These are phyloP conservation scores for Danio tinwini DNA, from an alignment of 2,797 vertebrate genomes.

Conservation along the genomic window DNA sequence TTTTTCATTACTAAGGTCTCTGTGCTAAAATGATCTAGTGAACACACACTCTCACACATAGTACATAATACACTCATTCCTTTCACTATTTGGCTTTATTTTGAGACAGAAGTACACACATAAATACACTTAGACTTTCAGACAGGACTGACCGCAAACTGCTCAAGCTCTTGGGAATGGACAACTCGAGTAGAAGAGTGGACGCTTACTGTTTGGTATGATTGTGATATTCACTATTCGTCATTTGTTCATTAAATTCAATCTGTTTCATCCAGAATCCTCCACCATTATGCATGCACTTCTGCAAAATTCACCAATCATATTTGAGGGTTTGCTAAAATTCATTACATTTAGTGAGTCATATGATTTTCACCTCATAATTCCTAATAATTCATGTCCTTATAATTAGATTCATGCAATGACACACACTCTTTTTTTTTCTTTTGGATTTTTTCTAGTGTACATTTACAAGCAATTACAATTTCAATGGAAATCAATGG, in stretches of 20 bases:
- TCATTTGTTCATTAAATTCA: neutral
- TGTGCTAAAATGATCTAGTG: neutral
- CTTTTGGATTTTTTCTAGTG: no score
- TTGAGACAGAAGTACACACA: neutral
- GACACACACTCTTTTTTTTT: no score
- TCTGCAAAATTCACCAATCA: neutral
- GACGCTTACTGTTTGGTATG: constrained; percentile 50
- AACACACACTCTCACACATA: no score
- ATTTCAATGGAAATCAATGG: no score
- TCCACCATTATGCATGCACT: neutral
- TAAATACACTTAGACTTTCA: constrained; percentile 12
- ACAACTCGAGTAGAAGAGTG: constrained; percentile 20
- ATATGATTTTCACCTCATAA: neutral
- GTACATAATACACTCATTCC: neutral
- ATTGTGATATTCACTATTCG: neutral
- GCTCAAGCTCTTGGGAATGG: constrained; percentile 12
- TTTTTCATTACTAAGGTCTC: neutral
- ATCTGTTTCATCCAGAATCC: neutral
- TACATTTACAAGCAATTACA: no score
- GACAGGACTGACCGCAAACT: constrained; percentile 18
- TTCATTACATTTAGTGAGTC: neutral
- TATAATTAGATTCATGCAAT: no score
- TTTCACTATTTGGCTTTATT: neutral
- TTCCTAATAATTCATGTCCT: no score
- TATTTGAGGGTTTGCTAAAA: neutral